Evolutionary conservation across 2,797 vertebrate species (phyloP), one percentile per base, ranked within the genome.

Genomic region (Xerus rutilus): DNA sequence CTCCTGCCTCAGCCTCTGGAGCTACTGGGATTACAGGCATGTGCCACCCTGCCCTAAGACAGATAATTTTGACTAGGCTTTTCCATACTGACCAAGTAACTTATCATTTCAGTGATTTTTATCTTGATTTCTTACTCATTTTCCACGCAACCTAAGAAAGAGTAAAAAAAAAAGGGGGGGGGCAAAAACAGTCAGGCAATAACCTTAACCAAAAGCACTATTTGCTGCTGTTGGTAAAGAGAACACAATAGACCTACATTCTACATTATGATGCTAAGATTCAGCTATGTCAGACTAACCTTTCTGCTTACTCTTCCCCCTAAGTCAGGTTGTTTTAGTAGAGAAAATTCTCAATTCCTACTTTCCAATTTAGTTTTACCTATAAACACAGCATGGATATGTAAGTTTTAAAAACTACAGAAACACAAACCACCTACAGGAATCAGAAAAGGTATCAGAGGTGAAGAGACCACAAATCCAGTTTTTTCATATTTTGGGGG

Each of bases 91-190:
- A 90, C 52, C 35, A 62, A 73, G 14, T 23, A 82, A 21, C 45
- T 77, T 74, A 89, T 30, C 28, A 87, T 78, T 89, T 89, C 62
- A 35, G 18, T 93, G n/a, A 95, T 45, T 85, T 93, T 85, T 69
- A 93, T 32, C 86, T 47, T 84, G 23, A 87, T 83, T 96, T 95
- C 85, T 95, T 54, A 85, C 0, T 17, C 11, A 87, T 5, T 89
- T 93, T n/a, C 45, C 81, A 83, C 43, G 57, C 54, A 77, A 45
- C 25, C 81, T 35, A 69, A 76, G 28, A 84, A 77, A 82, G 70
- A 57, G 28, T 35, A 76, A 7, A 21, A 57, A 21, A 57, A 39
- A 39, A 39, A 39, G 39, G 39, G 39, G 39, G 39, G 39, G 21
- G 81, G 32, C 54, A 96, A 47, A 87, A 85, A 70, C 23, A n/a